Evolutionary conservation across 2,113 vertebrate genomes (phyloP), one percentile per base, ranked within the genome.

Genomic region (Suncus etruscus): DNA sequence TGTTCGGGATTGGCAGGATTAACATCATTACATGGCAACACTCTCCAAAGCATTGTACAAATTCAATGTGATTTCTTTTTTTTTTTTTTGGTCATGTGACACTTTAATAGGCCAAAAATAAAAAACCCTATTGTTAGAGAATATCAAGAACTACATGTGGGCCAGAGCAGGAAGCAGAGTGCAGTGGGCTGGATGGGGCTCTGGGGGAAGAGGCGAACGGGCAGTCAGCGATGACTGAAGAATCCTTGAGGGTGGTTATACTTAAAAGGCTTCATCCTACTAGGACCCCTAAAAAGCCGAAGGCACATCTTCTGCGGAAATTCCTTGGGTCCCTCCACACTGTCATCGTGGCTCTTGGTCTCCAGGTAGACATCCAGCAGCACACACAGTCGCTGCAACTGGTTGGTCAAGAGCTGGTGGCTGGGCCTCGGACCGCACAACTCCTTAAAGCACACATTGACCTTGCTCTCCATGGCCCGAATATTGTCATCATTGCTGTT

Each of bases 201-300:
- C 0, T 5, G 31, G 32, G 1, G 9, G 16, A 1, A 50, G 24
- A 54, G 54, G 54, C 54, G 11, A 16, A 11, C 54, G 14, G 54
- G 54, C 54, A 54, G 54, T 99, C 97, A 99, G 89, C 99, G 99
- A 75, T 99, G 99, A 97, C 99, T 99, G 98, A 99, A 99, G 97
- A 99, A 99, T 9, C 99, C 99, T 96, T 99, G 99, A 29, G 99
- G 99, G 86, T 99, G 98, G 97, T 99, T 99, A 97, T 98, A 99
- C 96, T 99, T 99, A 98, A 99, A 99, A 0, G 99, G 99, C 95
- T 99, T 99, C 97, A 99, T 98, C 82, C 99, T 98, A 96, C 98
- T 98, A 47, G 99, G 99, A 8, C 99, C 99, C 97, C 99, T 99
- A 94, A 65, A 77, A 72, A 92, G 96, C 82, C 5, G 91, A 11